These are phyloP conservation scores for Istiophorus platypterus DNA, from an alignment of 2,113 vertebrate species.

Conservation along the genomic window DNA sequence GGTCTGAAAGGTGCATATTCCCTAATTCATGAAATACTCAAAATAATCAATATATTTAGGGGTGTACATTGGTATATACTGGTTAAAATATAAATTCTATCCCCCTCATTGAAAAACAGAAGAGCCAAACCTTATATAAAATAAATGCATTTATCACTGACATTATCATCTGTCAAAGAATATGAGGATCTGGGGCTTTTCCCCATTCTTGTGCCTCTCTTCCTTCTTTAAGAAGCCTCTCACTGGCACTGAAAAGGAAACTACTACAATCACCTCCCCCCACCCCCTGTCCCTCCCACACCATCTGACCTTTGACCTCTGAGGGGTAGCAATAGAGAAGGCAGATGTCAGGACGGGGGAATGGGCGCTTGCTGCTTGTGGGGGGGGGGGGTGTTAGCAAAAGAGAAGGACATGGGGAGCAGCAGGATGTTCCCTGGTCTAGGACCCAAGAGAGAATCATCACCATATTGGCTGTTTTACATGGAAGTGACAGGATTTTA, in stretches of 20 bases:
- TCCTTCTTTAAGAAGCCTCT: constrained; percentile 81
- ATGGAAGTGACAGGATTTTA: not conserved
- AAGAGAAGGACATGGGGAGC: not conserved
- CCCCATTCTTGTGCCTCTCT: constrained; percentile 64
- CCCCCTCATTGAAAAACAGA: too few species aligned
- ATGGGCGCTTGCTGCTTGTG: constrained; percentile 72
- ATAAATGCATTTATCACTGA: not conserved
- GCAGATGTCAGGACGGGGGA: constrained; percentile 91
- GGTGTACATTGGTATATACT: too few species aligned
- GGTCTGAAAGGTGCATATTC: not conserved
- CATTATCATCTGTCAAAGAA: not conserved
- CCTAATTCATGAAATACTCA: too few species aligned
- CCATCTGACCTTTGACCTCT: constrained; percentile 85
- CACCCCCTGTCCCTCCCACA: constrained; percentile 1
- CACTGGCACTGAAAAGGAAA: constrained; percentile 88
- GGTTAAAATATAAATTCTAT: too few species aligned
- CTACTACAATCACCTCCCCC: constrained; percentile 77
- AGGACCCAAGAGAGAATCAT: too few species aligned
- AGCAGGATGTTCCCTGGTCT: not conserved
- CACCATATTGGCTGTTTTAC: not conserved
- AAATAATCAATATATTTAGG: not conserved
- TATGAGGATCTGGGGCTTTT: not conserved
- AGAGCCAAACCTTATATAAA: not conserved
- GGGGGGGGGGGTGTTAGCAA: not conserved
- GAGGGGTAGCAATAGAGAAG: constrained; percentile 87